Percentiles rank a stretch among this genome's conserved stretches.
phyloP scores from a whole-genome alignment of 2,797 vertebrate species.

The Zenarchopterus dispar region DNA sequence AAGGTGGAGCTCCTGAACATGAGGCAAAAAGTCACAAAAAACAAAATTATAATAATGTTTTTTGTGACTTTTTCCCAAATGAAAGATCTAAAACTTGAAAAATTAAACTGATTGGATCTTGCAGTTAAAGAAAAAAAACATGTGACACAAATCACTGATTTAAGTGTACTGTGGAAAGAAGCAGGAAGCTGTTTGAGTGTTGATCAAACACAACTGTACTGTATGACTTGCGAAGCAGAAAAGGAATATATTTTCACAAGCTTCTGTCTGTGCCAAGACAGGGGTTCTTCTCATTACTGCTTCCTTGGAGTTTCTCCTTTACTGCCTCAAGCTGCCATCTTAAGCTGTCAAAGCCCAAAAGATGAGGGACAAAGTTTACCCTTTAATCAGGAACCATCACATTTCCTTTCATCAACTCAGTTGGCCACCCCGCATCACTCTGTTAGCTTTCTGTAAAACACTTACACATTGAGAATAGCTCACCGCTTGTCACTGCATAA shows the following conservation, averaged over 20 bases:
- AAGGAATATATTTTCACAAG: slow-evolving; percentile 62
- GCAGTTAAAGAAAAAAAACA: slow-evolving; percentile 36
- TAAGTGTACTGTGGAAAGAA: slow-evolving; percentile 55
- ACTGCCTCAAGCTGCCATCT: slow-evolving; percentile 76
- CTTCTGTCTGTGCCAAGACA: slow-evolving; percentile 58
- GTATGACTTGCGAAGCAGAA: slow-evolving; percentile 55
- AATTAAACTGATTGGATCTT: slow-evolving; percentile 54
- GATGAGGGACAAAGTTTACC: slow-evolving; percentile 74
- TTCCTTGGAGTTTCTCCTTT: slow-evolving; percentile 52
- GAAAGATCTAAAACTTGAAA: slow-evolving; percentile 54
- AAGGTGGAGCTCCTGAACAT: slow-evolving; percentile 40
- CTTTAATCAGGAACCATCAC: slow-evolving; percentile 78
- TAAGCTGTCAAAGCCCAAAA: slow-evolving; percentile 76
- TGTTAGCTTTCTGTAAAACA: slow-evolving; percentile 44
- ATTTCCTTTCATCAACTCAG: slow-evolving; percentile 73
- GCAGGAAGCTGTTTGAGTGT: slow-evolving; percentile 67
- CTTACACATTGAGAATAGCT: slow-evolving; percentile 66
- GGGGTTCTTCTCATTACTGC: slow-evolving; percentile 71
- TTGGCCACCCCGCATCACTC: slow-evolving; percentile 67
- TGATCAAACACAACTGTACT: slow-evolving; percentile 72
- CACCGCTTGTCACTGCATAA: slow-evolving; percentile 17
- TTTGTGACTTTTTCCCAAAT: slow-evolving; percentile 48
- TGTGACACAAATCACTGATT: slow-evolving; percentile 67
- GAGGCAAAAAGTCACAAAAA: slow-evolving; percentile 46
- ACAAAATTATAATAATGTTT: slow-evolving; percentile 56